Conservation (phyloP, 2,888 invertebrate genomes). For the Calephelis perditalis region DNA sequence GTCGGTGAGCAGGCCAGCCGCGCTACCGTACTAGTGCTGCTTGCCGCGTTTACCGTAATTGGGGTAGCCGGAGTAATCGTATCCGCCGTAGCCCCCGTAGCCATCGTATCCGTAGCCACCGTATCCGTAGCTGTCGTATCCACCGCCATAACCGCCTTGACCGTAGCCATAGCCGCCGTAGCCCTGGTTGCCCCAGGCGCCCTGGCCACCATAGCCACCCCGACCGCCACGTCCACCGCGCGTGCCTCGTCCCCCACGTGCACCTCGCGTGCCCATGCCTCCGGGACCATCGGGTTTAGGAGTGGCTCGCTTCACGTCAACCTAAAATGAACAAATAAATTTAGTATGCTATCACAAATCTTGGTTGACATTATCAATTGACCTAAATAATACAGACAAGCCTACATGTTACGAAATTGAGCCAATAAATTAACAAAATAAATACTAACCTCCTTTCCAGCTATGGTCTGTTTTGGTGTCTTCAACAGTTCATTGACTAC, state of each 20-base stretch:
- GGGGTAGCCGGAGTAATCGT: slow-evolving; percentile 89
- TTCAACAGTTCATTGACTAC: slow-evolving; percentile 94
- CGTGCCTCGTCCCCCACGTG: slow-evolving; percentile 80
- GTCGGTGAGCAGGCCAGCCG: slow-evolving; percentile 68
- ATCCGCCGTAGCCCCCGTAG: slow-evolving; percentile 87
- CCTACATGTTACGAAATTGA: background rate
- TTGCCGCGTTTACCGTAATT: slow-evolving; percentile 86
- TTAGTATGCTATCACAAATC: too few species aligned
- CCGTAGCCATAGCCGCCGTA: slow-evolving; percentile 85
- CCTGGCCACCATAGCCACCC: slow-evolving; percentile 81
- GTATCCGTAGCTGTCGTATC: slow-evolving; percentile 86
- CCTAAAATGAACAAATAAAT: slow-evolving; percentile 58
- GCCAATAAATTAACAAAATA: background rate
- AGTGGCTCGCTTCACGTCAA: slow-evolving; percentile 96
- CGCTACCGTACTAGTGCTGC: slow-evolving; percentile 67
- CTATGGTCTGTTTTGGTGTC: slow-evolving; percentile 94
- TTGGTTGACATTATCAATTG: background rate
- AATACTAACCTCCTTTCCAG: slow-evolving; percentile 89
- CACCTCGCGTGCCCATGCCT: slow-evolving; percentile 81
- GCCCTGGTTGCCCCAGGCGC: slow-evolving; percentile 82
- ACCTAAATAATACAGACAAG: background rate
- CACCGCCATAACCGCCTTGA: slow-evolving; percentile 83
- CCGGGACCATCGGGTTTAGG: slow-evolving; percentile 90
- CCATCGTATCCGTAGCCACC: slow-evolving; percentile 87
- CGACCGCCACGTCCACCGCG: slow-evolving; percentile 85